Evolutionary conservation across 2,113 vertebrate species (phyloP), one percentile per base, ranked within the genome.

Genomic region (Dissostichus mawsoni): DNA sequence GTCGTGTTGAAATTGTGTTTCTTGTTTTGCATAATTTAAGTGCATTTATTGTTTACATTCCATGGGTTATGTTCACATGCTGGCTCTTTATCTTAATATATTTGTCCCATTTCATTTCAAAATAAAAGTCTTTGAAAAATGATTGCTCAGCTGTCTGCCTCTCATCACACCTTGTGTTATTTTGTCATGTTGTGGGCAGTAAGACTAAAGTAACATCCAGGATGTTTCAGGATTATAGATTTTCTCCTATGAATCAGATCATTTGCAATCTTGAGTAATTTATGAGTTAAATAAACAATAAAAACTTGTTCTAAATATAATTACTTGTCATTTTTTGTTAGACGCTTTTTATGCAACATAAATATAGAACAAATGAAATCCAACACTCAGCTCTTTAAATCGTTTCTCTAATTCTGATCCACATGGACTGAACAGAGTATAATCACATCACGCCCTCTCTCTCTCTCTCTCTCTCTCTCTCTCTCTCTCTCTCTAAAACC

Each of bases 61-160:
- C 90, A 79, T 81, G 74, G 83, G 85, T 90, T 73, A 73, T 71
- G 74, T 88, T 83, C 63, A 87, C 83, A 90, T 89, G 64, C 78
- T 80, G 72, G 79, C 87, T 92, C 89, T 91, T 90, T 93, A 92
- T 94, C 86, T 91, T 95, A 94, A 96, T 96, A 95, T 96, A 96
- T 94, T 93, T 91, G 87, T 92, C 71, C 75, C 82, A 41, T 77
- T 92, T 92, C 82, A 78, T 91, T 93, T 89, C 78, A 86, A 93
- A 96, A 95, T 94, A 95, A 96, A 95, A 81, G 82, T 72, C 74
- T 81, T 80, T 77, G 48, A 78, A 86, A 86, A 73, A 50, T 57
- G 66, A 72, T 13, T 57, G 8, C 18, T 20, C 29, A 0, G 3
- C 2, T 14, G 44, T 52, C 17, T 4, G 56, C 14, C 6, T 81